Evolutionary conservation across 2,113 vertebrate species (phyloP).

Genomic region (Pimephales promelas): DNA sequence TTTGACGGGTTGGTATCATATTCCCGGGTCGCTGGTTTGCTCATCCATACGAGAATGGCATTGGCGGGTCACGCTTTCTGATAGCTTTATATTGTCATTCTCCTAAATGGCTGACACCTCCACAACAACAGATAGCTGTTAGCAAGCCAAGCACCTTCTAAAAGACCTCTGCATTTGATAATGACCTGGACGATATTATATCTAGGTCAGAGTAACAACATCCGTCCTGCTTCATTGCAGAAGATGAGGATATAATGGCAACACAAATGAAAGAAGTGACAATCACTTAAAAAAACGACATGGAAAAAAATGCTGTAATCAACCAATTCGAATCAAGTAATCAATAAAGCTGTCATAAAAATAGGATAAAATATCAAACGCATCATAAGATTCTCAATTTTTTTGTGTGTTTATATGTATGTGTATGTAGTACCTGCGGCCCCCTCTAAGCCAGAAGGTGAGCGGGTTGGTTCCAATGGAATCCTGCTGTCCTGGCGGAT

Average conservation of each 20-base stretch:
- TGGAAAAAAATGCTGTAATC: not conserved
- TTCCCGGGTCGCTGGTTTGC: not conserved
- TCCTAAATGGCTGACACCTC: conserved; percentile 27
- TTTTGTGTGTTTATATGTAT: not conserved
- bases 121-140: conserved; percentile 8
- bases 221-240: conserved; percentile 6
- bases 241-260: not conserved
- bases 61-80: conserved; percentile 23
- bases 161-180: conserved; percentile 10
- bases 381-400: not conserved
- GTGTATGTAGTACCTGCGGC: conserved; percentile 78
- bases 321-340: not conserved
- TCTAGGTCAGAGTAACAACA: conserved; percentile 20
- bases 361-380: not conserved
- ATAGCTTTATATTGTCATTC: conserved; percentile 21
- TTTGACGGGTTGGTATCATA: conserved; percentile 18
- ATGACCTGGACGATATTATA: not conserved
- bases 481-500: conserved; percentile 90
- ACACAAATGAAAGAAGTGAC: not conserved
- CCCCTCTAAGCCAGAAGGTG: conserved; percentile 83
- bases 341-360: not conserved
- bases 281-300: not conserved
- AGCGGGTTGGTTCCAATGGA: conserved; percentile 91
- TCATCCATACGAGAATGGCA: not conserved
- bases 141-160: conserved; percentile 4